These are phyloP conservation scores for Pogonophryne albipinna DNA, from an alignment of 2,797 vertebrate species.

Conservation along the genomic window DNA sequence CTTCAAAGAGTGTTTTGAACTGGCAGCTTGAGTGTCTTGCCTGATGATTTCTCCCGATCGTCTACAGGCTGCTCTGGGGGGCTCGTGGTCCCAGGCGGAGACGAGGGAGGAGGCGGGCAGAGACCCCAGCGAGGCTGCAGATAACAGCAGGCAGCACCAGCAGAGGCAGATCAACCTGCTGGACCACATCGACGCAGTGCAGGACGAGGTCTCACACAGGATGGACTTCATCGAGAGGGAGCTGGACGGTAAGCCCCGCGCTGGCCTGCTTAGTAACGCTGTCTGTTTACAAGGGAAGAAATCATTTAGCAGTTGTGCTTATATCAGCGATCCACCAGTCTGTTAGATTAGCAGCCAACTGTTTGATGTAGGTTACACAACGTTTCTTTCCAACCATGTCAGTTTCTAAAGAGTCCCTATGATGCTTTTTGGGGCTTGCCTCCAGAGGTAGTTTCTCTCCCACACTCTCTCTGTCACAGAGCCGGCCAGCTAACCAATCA, in stretches of 20 bases:
- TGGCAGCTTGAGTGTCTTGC: not conserved
- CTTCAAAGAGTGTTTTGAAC: too few species aligned
- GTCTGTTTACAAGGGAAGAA: not conserved
- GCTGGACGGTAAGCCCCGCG: slow-evolving; percentile 88
- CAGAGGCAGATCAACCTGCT: slow-evolving; percentile 96
- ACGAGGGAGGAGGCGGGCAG: slow-evolving; percentile 56
- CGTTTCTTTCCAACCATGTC: not conserved
- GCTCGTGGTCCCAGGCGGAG: slow-evolving; percentile 65
- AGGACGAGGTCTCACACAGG: slow-evolving; percentile 93
- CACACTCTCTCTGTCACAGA: too few species aligned
- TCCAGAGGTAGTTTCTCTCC: too few species aligned
- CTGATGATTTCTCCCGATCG: not conserved
- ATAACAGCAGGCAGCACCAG: slow-evolving; percentile 80
- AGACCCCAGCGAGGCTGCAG: slow-evolving; percentile 42
- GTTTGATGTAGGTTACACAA: not conserved
- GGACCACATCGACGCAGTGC: slow-evolving; percentile 93
- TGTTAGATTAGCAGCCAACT: not conserved
- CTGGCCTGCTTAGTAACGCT: not conserved
- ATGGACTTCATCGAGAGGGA: slow-evolving; percentile 99
- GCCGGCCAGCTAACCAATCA: too few species aligned
- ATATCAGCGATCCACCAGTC: not conserved
- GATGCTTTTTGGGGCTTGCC: too few species aligned
- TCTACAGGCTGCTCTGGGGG: slow-evolving; percentile 56
- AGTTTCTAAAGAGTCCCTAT: not conserved
- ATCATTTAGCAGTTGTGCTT: not conserved